A percentile compares a stretch with the other conserved stretches of the same genome.
phyloP scores from a whole-genome alignment of 2,888 invertebrate species.

The Odiellus spinosus region DNA sequence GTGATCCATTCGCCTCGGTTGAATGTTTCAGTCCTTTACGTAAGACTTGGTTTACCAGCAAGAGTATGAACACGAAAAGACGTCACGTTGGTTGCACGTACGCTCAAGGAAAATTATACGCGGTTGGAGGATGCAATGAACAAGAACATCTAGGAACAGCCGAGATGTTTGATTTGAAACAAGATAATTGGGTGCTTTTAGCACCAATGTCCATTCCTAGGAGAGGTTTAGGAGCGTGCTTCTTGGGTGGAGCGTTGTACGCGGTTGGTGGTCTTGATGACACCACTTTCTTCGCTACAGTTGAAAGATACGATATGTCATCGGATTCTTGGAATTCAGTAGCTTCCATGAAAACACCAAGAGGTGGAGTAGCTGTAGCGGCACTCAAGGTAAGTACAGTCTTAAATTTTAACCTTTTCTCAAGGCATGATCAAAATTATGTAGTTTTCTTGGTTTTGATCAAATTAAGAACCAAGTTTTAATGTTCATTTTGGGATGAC shows the following conservation, averaged over 20 bases:
- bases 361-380: conserved; percentile 36
- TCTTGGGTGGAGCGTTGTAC: conserved; percentile 34
- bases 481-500: too few relatives aligned
- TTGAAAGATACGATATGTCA: conserved; percentile 34
- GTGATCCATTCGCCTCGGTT: conserved; percentile 33
- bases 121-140: conserved; percentile 38
- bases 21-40: conserved; percentile 35
- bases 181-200: conserved; percentile 30
- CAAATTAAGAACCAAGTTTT: too few relatives aligned
- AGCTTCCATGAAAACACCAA: conserved; percentile 32
- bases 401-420: too few relatives aligned
- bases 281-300: conserved; percentile 33
- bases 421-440: too few relatives aligned
- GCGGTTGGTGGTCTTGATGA: conserved; percentile 38
- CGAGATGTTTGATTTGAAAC: conserved; percentile 32
- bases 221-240: conserved; percentile 35
- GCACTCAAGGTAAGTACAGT: conserved; percentile 23
- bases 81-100: conserved; percentile 36
- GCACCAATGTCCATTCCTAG: conserved; percentile 31
- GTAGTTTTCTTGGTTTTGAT: too few relatives aligned
- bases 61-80: conserved; percentile 33
- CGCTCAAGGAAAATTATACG: conserved; percentile 30
- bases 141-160: conserved; percentile 33
- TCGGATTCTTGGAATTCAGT: conserved; percentile 33
- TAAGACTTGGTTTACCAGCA: conserved; percentile 32